Evolutionary conservation across 2,113 vertebrate genomes (phyloP), one percentile per base, ranked within the genome.

Genomic region (Sylvilagus bachmani): DNA sequence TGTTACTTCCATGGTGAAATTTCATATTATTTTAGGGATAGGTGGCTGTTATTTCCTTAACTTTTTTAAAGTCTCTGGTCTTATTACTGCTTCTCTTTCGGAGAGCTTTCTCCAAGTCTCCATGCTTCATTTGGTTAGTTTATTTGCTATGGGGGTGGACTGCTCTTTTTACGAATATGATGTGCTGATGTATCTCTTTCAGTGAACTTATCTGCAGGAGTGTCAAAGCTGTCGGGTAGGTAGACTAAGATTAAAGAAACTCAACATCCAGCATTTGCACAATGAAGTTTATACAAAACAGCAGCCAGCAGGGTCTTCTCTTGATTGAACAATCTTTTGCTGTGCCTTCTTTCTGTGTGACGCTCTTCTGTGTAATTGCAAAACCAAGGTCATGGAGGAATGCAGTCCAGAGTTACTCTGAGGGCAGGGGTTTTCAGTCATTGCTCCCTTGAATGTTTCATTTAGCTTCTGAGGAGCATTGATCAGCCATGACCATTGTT

Each of bases 171-270:
- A 84, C 86, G 73, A 74, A 97, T 79, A 90, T 93, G 93, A 96
- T 97, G 81, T 77, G 80, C 69, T 95, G 95, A 96, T 96, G 96
- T 96, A 96, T 97, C 96, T 97, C 29, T 93, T 95, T 90, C 51
- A n/a, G 44, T 86, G 89, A 97, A 93, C 94, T 94, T 94, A 86
- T 83, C 87, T 90, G 73, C 58, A 73, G 84, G 87, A 93, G 93
- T 97, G 97, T 96, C 64, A 97, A 96, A 95, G 69, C 85, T 94
- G 71, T 97, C 91, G 94, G 44, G 10, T 1, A 49, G 33, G 25
- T 10, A 86, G 22, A 38, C 29, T 86, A 82, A 53, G 86, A 49
- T 95, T 97, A 97, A 97, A 97, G 94, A 80, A 44, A 44, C 44
- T 27, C 62, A 27, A 67, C 86, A 21, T 44, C 1, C 3, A 2